Base-by-base conservation (phyloP, 30 jellyfish, hydroid and myxozoan genomes). In the Pelagia noctiluca region DNA sequence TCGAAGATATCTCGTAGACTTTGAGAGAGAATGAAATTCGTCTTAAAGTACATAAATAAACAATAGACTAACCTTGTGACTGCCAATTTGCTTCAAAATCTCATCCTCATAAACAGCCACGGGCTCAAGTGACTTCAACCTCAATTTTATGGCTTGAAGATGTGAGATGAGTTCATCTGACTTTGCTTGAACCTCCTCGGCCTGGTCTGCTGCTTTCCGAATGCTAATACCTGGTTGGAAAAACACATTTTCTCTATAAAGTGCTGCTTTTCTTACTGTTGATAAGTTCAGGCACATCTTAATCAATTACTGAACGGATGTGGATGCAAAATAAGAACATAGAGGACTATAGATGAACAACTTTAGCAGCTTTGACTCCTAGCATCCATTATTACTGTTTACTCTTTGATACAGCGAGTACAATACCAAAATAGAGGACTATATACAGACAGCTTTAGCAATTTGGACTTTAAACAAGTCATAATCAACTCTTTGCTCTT, bases 191-290 rank as follows among this genome's bases (percentile, higher is more conserved):
- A 93, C 97, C 63, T 96, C 96, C 60, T 88, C 99, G 2, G 76
- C 97, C 46, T 80, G 97, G 23, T 87, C 96, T 13, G 99, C 99
- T 38, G 97, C 99, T 38, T 90, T 95, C 60, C 89, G 98, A 36
- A 93, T 79, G 66, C 96, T 93, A 83, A 93, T 93, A n/a, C 98
- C 95, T 84, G 82, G 68, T 52, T 52, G 12, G 26, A 52, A 52
- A 52, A 52, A 52, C 4, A 19, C 68, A 52, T 19, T 52, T 10
- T 52, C 26, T 19, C 21, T 8, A 19, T 52, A 52, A 3, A 52
- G 7, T 10, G 68, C 68, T 19, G 2, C 30, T 52, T 52, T 52
- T 19, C 68, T 52, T 19, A 52, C 2, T 8, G 68, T 52, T 2
- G 12, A 8, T 52, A 52, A 30, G 21, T 52, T 52, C 68, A 52